Base-by-base conservation (phyloP, 2,797 vertebrate genomes). In the Perodicticus potto region DNA sequence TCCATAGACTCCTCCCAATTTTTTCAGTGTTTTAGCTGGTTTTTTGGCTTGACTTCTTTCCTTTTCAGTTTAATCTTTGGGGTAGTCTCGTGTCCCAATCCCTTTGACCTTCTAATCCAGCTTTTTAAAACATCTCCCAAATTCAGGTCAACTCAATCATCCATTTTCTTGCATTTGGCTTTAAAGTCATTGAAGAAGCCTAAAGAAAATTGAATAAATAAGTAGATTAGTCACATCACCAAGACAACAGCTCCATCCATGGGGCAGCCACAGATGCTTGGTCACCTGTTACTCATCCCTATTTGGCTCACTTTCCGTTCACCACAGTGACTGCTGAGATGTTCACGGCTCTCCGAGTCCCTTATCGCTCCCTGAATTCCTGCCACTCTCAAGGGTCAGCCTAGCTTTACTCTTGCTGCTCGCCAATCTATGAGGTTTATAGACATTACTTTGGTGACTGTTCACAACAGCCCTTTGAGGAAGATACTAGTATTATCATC, bases 101-200 rank as follows among this genome's bases (percentile, higher is more conserved):
- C 49, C 69, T 45, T 77, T 89, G 61, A 78, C 67, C 57, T 93
- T 96, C 82, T 92, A 90, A 90, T 59, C 32, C 32, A 67, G 29
- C n/a, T 95, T 61, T 91, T 91, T 37, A 57, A 76, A 93, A 82
- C 25, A 89, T 69, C 69, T 32, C 76, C 87, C 19, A 76, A 91
- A 69, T 87, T 86, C 63, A 93, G n/a, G 80, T 80, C 63, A 95
- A 65, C 43, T 49, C 82, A 72, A 12, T 45, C 72, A 65, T 63
- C 70, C 13, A 22, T 91, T 87, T 89, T 77, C 65, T 78, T 55
- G 45, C 34, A 65, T 93, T 95, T 96, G 89, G 12, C 73, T 70
- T 95, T 97, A 76, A 96, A 94, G 59, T 93, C 63, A 82, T 32
- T 5, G n/a, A 85, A 67, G 84, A 93, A 82, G 81, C 43, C 57